Evolutionary conservation across 2,113 vertebrate species (phyloP).

Genomic region (Lepisosteus oculatus): DNA sequence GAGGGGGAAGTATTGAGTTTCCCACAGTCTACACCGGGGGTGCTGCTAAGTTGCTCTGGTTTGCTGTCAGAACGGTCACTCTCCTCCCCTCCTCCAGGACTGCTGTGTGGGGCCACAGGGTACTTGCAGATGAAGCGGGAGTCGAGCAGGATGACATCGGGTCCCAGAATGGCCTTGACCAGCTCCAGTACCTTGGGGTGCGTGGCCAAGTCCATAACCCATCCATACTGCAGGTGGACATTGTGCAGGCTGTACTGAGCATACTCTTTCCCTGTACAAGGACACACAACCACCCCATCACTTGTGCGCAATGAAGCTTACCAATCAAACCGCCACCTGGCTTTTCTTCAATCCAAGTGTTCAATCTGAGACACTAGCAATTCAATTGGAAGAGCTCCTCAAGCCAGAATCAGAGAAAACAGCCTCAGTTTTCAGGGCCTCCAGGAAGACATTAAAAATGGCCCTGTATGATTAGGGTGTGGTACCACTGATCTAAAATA

Average conservation of each 20-base stretch:
- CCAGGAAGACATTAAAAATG: too few relatives aligned
- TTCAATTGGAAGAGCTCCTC: too few relatives aligned
- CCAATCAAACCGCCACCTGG: too few relatives aligned
- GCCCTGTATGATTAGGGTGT: too few relatives aligned
- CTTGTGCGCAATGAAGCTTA: too few relatives aligned
- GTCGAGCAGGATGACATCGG: slow-evolving; percentile 67
- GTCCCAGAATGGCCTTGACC: slow-evolving; percentile 56
- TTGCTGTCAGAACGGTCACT: slow-evolving; percentile 4
- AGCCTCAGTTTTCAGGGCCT: too few relatives aligned
- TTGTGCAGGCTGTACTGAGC: slow-evolving; percentile 68
- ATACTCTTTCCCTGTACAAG: slow-evolving; percentile 58
- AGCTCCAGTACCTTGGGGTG: slow-evolving; percentile 54
- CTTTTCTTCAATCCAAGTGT: too few relatives aligned
- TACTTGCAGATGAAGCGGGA: slow-evolving; percentile 78
- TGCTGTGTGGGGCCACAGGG: slow-evolving; percentile 32
- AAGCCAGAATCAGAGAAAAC: too few relatives aligned
- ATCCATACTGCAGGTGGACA: slow-evolving; percentile 60
- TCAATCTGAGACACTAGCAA: too few relatives aligned
- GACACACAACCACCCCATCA: background rate
- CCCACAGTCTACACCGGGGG: too few relatives aligned
- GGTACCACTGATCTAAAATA: too few relatives aligned
- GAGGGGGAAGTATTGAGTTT: background rate
- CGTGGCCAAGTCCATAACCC: slow-evolving; percentile 62
- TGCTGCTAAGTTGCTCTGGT: background rate
- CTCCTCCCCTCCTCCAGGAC: background rate